Evolutionary conservation across 1,140 invertebrate species (phyloP).

Genomic region (Lordiphosa collinella): DNA sequence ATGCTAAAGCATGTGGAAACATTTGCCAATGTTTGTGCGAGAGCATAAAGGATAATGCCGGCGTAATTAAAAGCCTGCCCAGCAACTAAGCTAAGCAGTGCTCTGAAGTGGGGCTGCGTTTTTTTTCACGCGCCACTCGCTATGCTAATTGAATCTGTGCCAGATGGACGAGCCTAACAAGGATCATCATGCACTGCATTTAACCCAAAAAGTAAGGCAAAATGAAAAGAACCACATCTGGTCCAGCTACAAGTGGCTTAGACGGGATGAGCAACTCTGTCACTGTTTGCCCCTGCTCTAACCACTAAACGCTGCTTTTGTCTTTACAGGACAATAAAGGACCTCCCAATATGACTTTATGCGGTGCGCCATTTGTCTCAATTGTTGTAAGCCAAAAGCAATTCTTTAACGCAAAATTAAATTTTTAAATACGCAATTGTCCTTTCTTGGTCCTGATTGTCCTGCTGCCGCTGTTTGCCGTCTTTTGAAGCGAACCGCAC

Average conservation of each 20-base stretch:
- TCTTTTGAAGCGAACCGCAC: constrained; percentile 59
- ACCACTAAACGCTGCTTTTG: constrained; percentile 59
- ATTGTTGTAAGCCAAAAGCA: constrained; percentile 47
- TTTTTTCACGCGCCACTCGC: constrained; percentile 3
- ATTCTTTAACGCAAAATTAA: constrained; percentile 67
- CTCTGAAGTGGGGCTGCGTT: neutral
- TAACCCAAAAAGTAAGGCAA: constrained; percentile 14
- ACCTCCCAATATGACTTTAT: constrained; percentile 72
- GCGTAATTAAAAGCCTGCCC: constrained; percentile 33
- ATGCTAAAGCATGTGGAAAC: constrained; percentile 52
- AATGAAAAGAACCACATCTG: neutral
- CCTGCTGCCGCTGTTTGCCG: constrained; percentile 25
- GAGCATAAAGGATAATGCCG: constrained; percentile 35
- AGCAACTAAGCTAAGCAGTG: constrained; percentile 11
- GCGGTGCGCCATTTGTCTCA: constrained; percentile 55
- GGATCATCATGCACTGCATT: constrained; percentile 40
- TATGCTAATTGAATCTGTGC: constrained; percentile 50
- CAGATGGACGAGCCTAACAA: constrained; percentile 32
- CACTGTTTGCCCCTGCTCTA: constrained; percentile 16
- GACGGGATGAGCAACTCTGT: constrained; percentile 3
- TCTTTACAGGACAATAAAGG: constrained; percentile 35
- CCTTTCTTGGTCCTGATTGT: constrained; percentile 45
- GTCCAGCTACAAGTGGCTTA: constrained; percentile 33
- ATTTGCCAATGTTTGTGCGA: constrained; percentile 41
- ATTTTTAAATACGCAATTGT: constrained; percentile 75